Evolutionary conservation across 2,113 vertebrate genomes (phyloP).

Genomic region (Anseranas semipalmata): DNA sequence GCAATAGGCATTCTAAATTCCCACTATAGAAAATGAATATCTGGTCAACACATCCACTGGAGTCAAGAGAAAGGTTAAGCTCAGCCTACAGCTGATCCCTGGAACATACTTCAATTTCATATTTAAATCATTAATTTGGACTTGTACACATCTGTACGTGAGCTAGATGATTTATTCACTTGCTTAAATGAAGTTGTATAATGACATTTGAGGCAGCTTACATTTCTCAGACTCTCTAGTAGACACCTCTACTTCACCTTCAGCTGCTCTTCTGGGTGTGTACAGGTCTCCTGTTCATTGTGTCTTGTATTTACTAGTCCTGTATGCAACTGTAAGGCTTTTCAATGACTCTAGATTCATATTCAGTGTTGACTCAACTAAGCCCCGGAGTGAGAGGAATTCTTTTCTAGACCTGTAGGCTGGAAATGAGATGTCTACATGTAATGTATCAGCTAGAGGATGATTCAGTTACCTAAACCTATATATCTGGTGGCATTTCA

Average conservation of each 20-base stretch:
- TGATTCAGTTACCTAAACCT: not conserved
- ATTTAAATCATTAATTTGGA: not conserved
- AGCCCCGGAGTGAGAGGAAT: accelerated
- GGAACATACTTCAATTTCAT: accelerated
- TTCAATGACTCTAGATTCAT: not conserved
- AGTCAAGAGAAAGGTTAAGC: not conserved
- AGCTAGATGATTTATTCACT: not conserved
- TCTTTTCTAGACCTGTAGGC: not conserved
- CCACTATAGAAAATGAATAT: accelerated
- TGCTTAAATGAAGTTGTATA: not conserved
- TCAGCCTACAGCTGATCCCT: not conserved
- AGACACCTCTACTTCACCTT: not conserved
- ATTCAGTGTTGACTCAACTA: not conserved
- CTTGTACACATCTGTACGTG: not conserved
- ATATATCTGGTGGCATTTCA: accelerated
- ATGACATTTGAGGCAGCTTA: not conserved
- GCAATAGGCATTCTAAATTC: not conserved
- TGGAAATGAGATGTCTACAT: not conserved
- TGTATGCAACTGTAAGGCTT: not conserved
- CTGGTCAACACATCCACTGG: not conserved
- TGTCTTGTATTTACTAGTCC: not conserved
- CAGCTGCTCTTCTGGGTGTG: not conserved
- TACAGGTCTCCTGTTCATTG: not conserved
- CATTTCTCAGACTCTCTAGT: not conserved
- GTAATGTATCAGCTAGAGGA: not conserved